These are phyloP conservation scores for Sebastes steindachneri DNA, from an alignment of 2,797 vertebrate species.

Conservation along the genomic window DNA sequence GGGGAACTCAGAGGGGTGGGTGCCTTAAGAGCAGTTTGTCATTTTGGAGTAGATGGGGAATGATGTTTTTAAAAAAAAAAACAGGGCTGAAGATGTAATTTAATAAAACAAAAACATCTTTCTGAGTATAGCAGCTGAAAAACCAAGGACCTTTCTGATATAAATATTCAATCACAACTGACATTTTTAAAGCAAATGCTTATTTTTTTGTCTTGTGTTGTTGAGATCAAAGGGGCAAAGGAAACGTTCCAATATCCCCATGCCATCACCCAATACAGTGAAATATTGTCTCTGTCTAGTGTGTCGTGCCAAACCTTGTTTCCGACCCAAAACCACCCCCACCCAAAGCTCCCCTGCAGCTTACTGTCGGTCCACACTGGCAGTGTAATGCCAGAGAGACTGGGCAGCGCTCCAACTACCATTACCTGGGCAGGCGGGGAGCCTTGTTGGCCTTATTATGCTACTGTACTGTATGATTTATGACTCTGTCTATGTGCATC, in stretches of 20 bases:
- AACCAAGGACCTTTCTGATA: not conserved
- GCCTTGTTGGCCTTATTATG: constrained; percentile 69
- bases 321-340: not conserved
- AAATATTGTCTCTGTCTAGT: constrained; percentile 29
- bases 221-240: constrained; percentile 9
- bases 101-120: not conserved
- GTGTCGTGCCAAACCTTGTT: constrained; percentile 17
- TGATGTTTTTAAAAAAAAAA: not conserved
- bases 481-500: constrained; percentile 63
- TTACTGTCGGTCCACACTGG: constrained; percentile 47
- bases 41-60: not conserved
- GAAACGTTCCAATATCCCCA: constrained; percentile 4
- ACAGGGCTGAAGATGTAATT: not conserved
- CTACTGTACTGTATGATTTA: constrained; percentile 72
- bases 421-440: constrained; percentile 64
- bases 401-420: constrained; percentile 68
- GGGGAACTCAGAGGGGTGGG: not conserved
- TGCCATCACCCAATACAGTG: constrained; percentile 16
- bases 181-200: not conserved
- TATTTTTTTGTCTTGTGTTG: not conserved
- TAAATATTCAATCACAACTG: not conserved
- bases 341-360: constrained; percentile 18
- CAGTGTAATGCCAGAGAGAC: constrained; percentile 51
- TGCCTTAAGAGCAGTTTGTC: constrained; percentile 4
- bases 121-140: not conserved